Evolutionary conservation across 1,140 invertebrate genomes (phyloP), one percentile per base, ranked within the genome.

Genomic region (Steinernema feltiae): DNA sequence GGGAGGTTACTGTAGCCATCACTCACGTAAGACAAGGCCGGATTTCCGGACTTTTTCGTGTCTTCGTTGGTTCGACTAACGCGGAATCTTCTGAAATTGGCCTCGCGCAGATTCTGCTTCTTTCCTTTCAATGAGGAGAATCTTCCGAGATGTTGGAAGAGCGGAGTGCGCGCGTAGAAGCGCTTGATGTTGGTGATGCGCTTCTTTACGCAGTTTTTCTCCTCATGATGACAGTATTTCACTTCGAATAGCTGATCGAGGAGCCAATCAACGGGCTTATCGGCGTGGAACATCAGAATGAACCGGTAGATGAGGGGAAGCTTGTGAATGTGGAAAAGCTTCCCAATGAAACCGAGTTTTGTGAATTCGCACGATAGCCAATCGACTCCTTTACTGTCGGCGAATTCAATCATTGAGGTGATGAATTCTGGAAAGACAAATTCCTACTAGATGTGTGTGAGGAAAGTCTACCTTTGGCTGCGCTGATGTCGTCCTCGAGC

Each of bases 291-390:
- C 89, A 94, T 93, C 81, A 97, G 90, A 84, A 97, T 94, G 87
- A 97, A 97, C 83, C 93, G 92, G 18, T 95, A 91, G 30, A 98
- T 88, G 88, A 91, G 92, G 3, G 93, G 92, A 27, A 98, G 87
- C 86, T 97, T 93, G 0, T 91, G 90, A 71, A 92, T 92, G 86
- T 93, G 92, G 87, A 98, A 96, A 89, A 98, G 90, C 89, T 98
- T 98, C 12, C 92, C 93, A 76, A 96, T 95, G 85, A 94, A 95
- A 46, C 94, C 93, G 0, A 97, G 89, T 76, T 93, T 92, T 84
- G 94, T 97, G 87, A 96, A 98, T 84, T 98, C 94, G 3, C 97
- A 87, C 29, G 97, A 91, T 81, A 97, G 92, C 95, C 95, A 98
- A 92, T 89, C 92, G 91, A 80, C 90, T 92, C 24, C 12, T 12